Conservation (phyloP, 2,797 vertebrate species). For the Anniella stebbinsi region DNA sequence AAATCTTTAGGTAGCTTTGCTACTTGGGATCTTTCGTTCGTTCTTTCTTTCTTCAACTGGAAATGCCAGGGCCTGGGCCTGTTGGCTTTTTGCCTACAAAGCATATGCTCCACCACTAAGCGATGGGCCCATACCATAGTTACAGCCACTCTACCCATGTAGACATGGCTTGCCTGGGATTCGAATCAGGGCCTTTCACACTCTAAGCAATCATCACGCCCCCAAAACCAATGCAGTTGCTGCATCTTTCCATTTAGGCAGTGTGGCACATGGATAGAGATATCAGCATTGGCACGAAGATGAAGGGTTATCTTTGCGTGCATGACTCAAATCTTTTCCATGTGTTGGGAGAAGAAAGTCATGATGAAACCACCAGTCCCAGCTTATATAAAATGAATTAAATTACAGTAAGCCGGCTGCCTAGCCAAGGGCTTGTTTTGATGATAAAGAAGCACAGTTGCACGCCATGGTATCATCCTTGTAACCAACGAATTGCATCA, state of each 20-base stretch:
- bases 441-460: background rate
- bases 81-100: too few relatives aligned
- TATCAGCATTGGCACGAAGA: conserved; percentile 19
- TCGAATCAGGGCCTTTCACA: background rate
- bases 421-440: conserved; percentile 26
- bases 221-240: background rate
- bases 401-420: background rate
- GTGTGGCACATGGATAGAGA: background rate
- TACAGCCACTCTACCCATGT: too few relatives aligned
- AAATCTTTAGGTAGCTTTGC: background rate
- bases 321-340: background rate
- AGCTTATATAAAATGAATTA: conserved; percentile 42
- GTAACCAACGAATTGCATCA: conserved; percentile 46
- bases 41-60: too few relatives aligned
- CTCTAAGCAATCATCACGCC: background rate
- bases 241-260: background rate
- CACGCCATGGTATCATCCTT: conserved; percentile 38
- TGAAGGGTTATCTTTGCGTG: background rate
- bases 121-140: too few relatives aligned
- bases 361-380: conserved; percentile 40
- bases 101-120: too few relatives aligned
- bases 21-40: background rate
- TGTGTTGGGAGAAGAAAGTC: background rate
- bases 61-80: too few relatives aligned
- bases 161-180: background rate